These are phyloP conservation scores for Pseudobourletiella spinata DNA, from an alignment of 1,140 invertebrate genomes.

Conservation along the genomic window DNA sequence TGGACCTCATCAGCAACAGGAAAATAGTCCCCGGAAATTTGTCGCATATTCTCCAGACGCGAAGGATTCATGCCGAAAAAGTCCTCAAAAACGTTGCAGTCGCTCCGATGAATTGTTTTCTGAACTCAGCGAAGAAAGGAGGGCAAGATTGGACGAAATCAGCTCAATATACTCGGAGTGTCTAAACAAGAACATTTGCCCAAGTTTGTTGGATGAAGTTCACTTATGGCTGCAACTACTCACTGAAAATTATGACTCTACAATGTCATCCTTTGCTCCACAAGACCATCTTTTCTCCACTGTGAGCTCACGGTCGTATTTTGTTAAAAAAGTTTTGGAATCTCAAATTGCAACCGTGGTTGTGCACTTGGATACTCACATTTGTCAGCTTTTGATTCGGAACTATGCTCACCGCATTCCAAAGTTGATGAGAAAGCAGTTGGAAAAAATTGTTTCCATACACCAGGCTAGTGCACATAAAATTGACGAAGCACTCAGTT, in stretches of 20 bases:
- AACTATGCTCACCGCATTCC: constrained; percentile 26
- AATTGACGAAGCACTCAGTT: background rate
- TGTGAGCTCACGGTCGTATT: constrained; percentile 10
- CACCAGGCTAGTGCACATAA: constrained; percentile 3
- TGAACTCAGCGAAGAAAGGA: constrained; percentile 7
- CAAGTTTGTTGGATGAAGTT: constrained; percentile 23
- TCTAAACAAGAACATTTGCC: constrained; percentile 22
- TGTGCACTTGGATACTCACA: background rate
- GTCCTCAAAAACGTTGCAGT: background rate
- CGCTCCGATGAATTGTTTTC: constrained; percentile 13
- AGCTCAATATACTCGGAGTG: constrained; percentile 11
- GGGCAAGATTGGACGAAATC: constrained; percentile 5
- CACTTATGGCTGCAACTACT: constrained; percentile 20
- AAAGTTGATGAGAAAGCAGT: constrained; percentile 11
- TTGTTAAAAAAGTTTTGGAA: constrained; percentile 23
- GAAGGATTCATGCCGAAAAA: background rate
- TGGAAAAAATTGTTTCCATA: constrained; percentile 16
- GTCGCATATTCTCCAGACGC: background rate
- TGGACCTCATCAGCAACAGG: background rate
- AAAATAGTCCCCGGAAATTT: background rate
- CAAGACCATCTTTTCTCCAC: constrained; percentile 4
- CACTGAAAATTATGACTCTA: background rate
- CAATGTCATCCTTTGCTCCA: background rate
- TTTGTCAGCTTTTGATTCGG: constrained; percentile 16
- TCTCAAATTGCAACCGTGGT: constrained; percentile 11